Evolutionary conservation across 2,888 invertebrate genomes (phyloP), one percentile per base, ranked within the genome.

Genomic region (Ferrisia virgata): DNA sequence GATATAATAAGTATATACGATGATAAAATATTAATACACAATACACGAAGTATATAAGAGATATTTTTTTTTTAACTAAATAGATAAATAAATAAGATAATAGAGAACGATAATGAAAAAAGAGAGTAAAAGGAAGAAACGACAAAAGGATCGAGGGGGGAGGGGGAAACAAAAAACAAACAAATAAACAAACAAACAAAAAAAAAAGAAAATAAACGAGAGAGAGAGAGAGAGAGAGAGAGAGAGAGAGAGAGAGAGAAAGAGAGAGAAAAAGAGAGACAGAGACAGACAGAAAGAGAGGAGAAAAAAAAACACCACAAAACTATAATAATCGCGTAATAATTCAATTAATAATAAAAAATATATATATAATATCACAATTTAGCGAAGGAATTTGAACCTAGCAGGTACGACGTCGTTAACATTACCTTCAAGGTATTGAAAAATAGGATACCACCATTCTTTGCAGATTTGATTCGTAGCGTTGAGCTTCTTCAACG

Each of bases 401-500:
- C 72, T 76, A 25, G 83, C 47, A 8, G 79, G 40, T 5, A 83
- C 76, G 33, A 83, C 72, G 11, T 36, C 47, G 25, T 43, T 40
- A 15, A 83, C 72, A 31, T 76, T 72, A n/a, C 83, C 83, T 72
- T 83, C 83, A 11, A 83, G 76, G 43, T 40, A 83, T 31, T 72
- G 83, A 43, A 83, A 83, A n/a, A 83, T 31, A 11, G 72, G 76
- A 18, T 83, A 83, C 83, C 83, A 83, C 83, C 83, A 83, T 43
- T 72, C 83, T 76, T 83, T 83, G 83, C 83, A 83, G 6, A 83
- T 18, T 31, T 83, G 83, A 43, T 83, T 83, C 4, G 72, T 47
- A 8, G 36, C 39, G 40, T 83, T 39, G 18, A 43, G 31, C 39
- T 76, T 40, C 47, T 76, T 72, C 83, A 83, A n/a, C 31, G 83